phyloP scores from a whole-genome alignment of 2,797 vertebrate species.

The Ispidina picta region DNA sequence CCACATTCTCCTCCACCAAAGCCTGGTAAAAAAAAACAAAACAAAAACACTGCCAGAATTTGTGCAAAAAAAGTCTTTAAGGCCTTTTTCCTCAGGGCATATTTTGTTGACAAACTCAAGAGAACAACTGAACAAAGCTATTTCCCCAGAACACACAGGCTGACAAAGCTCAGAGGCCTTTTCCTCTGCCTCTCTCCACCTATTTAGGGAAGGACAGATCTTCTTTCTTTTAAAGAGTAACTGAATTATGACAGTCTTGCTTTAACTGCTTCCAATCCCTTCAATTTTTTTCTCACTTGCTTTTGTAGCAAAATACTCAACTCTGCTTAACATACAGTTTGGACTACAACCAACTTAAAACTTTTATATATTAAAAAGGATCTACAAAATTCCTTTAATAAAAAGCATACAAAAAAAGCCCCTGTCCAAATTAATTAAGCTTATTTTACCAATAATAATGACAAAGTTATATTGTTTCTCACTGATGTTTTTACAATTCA shows the following conservation, averaged over 20 bases:
- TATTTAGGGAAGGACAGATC: neutral
- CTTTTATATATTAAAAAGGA: neutral
- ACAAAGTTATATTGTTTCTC: neutral
- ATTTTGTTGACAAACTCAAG: constrained; percentile 61
- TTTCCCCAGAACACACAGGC: constrained; percentile 39
- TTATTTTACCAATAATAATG: neutral
- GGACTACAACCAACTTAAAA: neutral
- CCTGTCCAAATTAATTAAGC: neutral
- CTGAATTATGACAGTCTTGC: neutral
- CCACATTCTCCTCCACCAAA: neutral
- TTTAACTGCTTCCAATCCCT: constrained; percentile 13
- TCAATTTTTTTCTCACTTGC: neutral
- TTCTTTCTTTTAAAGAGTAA: neutral
- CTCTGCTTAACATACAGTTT: neutral
- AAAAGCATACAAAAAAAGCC: neutral
- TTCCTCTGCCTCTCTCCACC: neutral
- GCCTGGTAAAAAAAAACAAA: neutral
- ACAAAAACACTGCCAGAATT: constrained; percentile 21
- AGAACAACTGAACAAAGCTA: constrained; percentile 34
- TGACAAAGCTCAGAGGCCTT: constrained; percentile 31
- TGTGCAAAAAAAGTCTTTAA: constrained; percentile 29
- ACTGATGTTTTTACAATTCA: neutral
- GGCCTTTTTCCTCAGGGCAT: constrained; percentile 27
- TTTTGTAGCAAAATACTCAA: neutral
- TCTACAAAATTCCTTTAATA: neutral